These are phyloP conservation scores for Thinocorus orbignyianus DNA, from an alignment of 2,113 vertebrate genomes.

Conservation along the genomic window DNA sequence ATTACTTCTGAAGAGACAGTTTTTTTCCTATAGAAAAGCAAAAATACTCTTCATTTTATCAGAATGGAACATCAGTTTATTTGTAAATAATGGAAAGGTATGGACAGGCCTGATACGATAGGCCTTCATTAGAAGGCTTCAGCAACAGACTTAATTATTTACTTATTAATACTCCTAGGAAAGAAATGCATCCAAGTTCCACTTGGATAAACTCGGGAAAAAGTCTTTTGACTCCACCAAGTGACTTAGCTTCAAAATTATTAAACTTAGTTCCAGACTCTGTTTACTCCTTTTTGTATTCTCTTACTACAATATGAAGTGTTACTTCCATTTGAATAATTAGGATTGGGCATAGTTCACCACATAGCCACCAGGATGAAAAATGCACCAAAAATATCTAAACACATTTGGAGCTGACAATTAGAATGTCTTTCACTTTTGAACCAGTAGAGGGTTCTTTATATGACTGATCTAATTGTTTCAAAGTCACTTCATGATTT, in stretches of 20 bases:
- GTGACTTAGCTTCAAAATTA: background rate
- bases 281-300: background rate
- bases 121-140: background rate
- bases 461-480: background rate
- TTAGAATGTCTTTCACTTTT: background rate
- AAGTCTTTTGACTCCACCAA: background rate
- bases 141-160: background rate
- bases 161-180: background rate
- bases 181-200: background rate
- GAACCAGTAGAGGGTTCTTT: background rate
- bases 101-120: background rate
- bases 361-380: background rate
- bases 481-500: background rate
- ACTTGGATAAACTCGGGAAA: background rate
- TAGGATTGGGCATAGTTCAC: background rate
- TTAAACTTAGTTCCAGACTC: background rate
- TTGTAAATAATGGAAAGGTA: background rate
- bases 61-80: background rate
- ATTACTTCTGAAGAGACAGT: conserved; percentile 4
- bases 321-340: background rate
- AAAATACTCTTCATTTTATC: background rate
- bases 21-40: conserved; percentile 6
- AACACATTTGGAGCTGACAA: background rate
- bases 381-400: background rate
- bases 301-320: background rate